Evolutionary conservation across 1,140 invertebrate species (phyloP).

Genomic region (Ganaspis sp.): DNA sequence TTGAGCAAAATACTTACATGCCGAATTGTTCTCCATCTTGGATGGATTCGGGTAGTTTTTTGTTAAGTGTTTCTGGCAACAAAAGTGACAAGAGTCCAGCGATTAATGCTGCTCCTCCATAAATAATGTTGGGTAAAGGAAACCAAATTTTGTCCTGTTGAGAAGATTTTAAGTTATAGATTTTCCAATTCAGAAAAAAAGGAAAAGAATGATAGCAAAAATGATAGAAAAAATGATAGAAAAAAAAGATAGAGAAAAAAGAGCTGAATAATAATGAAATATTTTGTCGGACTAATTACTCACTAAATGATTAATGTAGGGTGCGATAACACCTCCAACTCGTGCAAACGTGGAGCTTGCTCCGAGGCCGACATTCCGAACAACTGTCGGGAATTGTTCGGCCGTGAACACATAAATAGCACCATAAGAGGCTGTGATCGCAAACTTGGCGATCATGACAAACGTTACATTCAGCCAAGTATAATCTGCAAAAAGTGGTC

Average conservation of each 20-base stretch:
- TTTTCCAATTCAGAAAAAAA: too few relatives aligned
- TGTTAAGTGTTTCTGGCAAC: conserved; percentile 86
- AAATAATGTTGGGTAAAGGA: conserved; percentile 84
- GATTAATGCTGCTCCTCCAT: conserved; percentile 80
- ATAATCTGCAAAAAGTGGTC: conserved; percentile 73
- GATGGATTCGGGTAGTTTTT: conserved; percentile 85
- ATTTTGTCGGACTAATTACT: conserved; percentile 44
- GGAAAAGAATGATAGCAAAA: too few relatives aligned
- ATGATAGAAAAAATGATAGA: too few relatives aligned
- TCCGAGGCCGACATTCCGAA: conserved; percentile 87
- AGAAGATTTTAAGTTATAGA: too few relatives aligned
- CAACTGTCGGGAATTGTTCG: conserved; percentile 90
- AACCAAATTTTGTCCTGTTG: conserved; percentile 78
- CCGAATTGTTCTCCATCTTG: conserved; percentile 85
- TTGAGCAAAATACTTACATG: conserved; percentile 74
- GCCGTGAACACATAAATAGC: conserved; percentile 88
- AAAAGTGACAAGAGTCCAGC: conserved; percentile 82
- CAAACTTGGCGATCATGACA: conserved; percentile 89
- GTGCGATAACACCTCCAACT: conserved; percentile 86
- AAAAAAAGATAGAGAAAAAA: too few relatives aligned
- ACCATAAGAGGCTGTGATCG: conserved; percentile 88
- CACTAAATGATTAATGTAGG: conserved; percentile 82
- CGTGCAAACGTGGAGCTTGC: conserved; percentile 86
- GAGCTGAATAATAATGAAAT: neutral
- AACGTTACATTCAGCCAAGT: conserved; percentile 80